Evolutionary conservation across 2,888 invertebrate genomes (phyloP).

Genomic region (Acanthosepion esculentum): DNA sequence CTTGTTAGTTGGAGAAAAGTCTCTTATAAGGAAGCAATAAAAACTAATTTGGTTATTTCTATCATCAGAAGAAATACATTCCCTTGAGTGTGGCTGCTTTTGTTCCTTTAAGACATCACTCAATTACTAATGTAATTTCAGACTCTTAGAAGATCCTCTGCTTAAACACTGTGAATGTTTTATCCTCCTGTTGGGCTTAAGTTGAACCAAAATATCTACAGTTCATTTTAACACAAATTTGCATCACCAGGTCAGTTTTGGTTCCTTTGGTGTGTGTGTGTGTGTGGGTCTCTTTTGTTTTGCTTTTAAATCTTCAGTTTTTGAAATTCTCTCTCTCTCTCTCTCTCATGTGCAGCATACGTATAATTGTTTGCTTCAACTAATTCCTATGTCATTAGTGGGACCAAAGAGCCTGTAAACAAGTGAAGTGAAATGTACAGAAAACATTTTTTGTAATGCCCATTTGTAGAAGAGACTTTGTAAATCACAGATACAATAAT

Average conservation of each 20-base stretch:
- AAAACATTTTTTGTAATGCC: no score
- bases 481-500: no score
- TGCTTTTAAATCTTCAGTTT: not conserved
- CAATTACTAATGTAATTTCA: not conserved
- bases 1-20: not conserved
- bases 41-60: not conserved
- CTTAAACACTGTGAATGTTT: not conserved
- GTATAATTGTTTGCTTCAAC: no score
- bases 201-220: not conserved
- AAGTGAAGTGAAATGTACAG: no score
- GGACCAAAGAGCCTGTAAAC: no score
- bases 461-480: no score
- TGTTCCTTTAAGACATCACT: not conserved
- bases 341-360: not conserved
- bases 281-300: no score
- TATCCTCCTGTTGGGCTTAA: not conserved
- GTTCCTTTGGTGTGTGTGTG: not conserved
- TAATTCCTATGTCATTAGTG: no score
- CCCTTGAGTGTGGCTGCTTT: not conserved
- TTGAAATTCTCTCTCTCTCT: not conserved
- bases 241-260: not conserved
- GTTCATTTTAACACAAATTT: not conserved
- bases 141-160: not conserved
- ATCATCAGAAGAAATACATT: not conserved
- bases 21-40: not conserved